Conservation (phyloP, 92 coral and sea anemone genomes). For the Umimayanthus chanpuru region DNA sequence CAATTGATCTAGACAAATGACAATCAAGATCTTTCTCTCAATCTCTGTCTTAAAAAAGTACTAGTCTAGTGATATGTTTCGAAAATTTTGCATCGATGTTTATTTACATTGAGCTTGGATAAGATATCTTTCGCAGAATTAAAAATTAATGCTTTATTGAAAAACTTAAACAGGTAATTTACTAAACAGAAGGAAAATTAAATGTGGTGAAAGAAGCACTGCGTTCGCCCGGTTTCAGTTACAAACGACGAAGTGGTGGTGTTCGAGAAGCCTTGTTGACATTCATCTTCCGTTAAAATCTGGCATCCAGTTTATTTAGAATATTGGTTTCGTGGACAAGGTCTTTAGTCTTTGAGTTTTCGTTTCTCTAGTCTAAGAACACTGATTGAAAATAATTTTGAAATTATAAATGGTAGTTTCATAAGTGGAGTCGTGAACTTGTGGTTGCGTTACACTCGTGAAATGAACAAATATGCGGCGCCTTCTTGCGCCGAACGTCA, state of each 20-base stretch:
- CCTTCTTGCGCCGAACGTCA: slow-evolving; percentile 24
- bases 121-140: slow-evolving; percentile 14
- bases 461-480: neutral
- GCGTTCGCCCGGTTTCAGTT: slow-evolving; percentile 18
- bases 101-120: neutral
- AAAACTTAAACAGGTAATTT: slow-evolving; percentile 28
- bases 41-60: neutral
- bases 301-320: slow-evolving; percentile 5
- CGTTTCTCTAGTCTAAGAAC: neutral
- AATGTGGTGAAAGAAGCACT: slow-evolving; percentile 11
- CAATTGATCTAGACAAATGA: neutral
- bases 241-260: neutral
- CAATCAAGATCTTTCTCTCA: too few relatives aligned
- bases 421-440: slow-evolving; percentile 22
- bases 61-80: neutral
- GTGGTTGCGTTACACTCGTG: slow-evolving; percentile 12
- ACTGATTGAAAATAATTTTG: neutral
- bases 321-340: neutral
- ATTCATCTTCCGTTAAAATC: neutral
- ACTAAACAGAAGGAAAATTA: slow-evolving; percentile 25
- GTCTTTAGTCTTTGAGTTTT: neutral
- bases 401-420: neutral
- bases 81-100: neutral
- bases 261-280: neutral
- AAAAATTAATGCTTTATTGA: slow-evolving; percentile 13